Evolutionary conservation across 2,888 invertebrate species (phyloP).

Genomic region (Phasia obesa): DNA sequence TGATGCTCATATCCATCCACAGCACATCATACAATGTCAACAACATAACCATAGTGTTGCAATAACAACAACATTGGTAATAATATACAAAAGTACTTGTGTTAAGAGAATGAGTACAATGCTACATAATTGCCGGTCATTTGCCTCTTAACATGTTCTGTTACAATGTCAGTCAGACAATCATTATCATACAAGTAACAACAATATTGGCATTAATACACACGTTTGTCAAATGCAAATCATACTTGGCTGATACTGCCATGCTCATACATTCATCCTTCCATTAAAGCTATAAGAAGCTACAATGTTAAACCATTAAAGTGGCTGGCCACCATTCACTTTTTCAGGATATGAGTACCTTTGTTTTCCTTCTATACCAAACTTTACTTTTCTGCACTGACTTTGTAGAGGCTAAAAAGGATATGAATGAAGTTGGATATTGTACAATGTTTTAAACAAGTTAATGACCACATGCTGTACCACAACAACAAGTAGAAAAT

Average conservation of each 20-base stretch:
- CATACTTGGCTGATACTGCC: slow-evolving; percentile 51
- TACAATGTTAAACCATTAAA: slow-evolving; percentile 68
- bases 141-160: slow-evolving; percentile 66
- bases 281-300: slow-evolving; percentile 26
- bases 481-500: slow-evolving; percentile 29
- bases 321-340: slow-evolving; percentile 63
- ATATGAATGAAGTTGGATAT: slow-evolving; percentile 36
- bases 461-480: slow-evolving; percentile 69
- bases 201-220: slow-evolving; percentile 67
- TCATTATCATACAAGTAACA: slow-evolving; percentile 57
- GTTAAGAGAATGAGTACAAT: slow-evolving; percentile 24
- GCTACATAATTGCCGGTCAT: slow-evolving; percentile 71
- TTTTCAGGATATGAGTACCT: slow-evolving; percentile 47
- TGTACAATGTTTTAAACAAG: slow-evolving; percentile 67
- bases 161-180: slow-evolving; percentile 65
- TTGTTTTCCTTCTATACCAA: slow-evolving; percentile 3
- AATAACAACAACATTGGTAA: slow-evolving; percentile 7
- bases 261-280: slow-evolving; percentile 8
- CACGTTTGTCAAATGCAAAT: slow-evolving; percentile 74
- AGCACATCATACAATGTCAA: slow-evolving; percentile 71
- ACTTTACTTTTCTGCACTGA: slow-evolving; percentile 8
- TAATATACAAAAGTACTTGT: slow-evolving; percentile 3
- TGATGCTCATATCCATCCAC: slow-evolving; percentile 67
- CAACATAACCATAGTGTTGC: slow-evolving; percentile 64
- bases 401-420: slow-evolving; percentile 27